These are phyloP conservation scores for Panzeria rudis DNA, from an alignment of 2,888 invertebrate genomes.

Conservation along the genomic window DNA sequence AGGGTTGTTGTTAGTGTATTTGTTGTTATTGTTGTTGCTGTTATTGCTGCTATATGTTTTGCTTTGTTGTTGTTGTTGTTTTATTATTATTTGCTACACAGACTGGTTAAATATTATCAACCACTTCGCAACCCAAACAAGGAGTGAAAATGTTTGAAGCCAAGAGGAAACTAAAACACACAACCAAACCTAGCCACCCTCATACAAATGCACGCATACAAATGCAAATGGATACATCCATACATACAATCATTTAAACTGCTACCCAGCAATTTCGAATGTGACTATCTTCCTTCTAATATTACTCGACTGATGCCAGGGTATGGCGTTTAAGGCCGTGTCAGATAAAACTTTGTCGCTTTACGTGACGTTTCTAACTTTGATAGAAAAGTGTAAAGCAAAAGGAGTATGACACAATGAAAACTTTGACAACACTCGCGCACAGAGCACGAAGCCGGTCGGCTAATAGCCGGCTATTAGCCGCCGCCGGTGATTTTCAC, in stretches of 20 bases:
- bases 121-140: slow-evolving; percentile 67
- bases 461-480: too few relatives aligned
- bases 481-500: too few relatives aligned
- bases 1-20: slow-evolving; percentile 64
- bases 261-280: not conserved
- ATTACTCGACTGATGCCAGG: too few relatives aligned
- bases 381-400: too few relatives aligned
- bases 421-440: too few relatives aligned
- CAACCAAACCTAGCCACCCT: slow-evolving; percentile 1
- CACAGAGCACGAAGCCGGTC: too few relatives aligned
- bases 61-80: slow-evolving; percentile 43
- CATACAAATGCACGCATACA: not conserved
- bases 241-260: not conserved
- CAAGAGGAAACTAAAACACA: not conserved
- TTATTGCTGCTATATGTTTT: slow-evolving; percentile 30
- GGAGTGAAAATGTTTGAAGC: slow-evolving; percentile 11
- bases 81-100: slow-evolving; percentile 69
- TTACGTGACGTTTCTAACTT: too few relatives aligned
- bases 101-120: slow-evolving; percentile 71
- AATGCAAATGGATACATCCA: not conserved
- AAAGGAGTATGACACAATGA: too few relatives aligned
- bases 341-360: too few relatives aligned
- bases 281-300: too few relatives aligned
- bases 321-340: too few relatives aligned
- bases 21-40: slow-evolving; percentile 48